Conservation (phyloP, 1,140 invertebrate genomes). For the Drosophila rhopaloa region DNA sequence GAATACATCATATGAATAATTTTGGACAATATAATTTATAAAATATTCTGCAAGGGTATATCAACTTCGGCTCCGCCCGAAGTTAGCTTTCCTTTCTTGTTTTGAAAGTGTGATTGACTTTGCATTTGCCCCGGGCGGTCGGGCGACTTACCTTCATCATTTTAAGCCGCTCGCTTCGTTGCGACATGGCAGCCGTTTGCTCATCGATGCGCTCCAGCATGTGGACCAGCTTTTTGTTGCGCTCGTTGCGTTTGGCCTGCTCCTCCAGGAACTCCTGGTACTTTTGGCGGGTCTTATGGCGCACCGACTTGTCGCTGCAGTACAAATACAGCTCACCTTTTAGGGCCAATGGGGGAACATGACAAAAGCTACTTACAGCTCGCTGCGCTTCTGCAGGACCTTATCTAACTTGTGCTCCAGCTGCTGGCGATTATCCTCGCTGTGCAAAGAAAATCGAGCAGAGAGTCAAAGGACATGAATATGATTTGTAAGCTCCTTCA, state of each 20-base stretch:
- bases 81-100: no score
- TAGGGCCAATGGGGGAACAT: neutral
- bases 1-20: no score
- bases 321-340: slow-evolving; percentile 3
- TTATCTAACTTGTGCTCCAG: slow-evolving; percentile 82
- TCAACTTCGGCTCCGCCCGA: no score
- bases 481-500: slow-evolving; percentile 9
- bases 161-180: slow-evolving; percentile 87
- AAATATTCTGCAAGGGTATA: no score
- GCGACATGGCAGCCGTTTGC: slow-evolving; percentile 86
- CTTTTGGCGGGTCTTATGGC: slow-evolving; percentile 86
- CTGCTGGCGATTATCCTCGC: slow-evolving; percentile 80
- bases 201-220: slow-evolving; percentile 87
- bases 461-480: slow-evolving; percentile 18
- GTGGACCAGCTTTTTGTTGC: slow-evolving; percentile 86
- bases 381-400: slow-evolving; percentile 75
- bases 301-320: slow-evolving; percentile 74
- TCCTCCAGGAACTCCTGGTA: slow-evolving; percentile 88
- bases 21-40: no score
- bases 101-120: neutral
- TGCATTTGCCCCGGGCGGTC: neutral
- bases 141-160: slow-evolving; percentile 84
- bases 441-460: slow-evolving; percentile 32
- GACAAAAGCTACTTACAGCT: slow-evolving; percentile 74
- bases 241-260: slow-evolving; percentile 86